Percentiles rank a stretch among this genome's conserved stretches.
Evolutionary conservation across 2,797 vertebrate species (phyloP).

Genomic region (Nyctalus aviator): DNA sequence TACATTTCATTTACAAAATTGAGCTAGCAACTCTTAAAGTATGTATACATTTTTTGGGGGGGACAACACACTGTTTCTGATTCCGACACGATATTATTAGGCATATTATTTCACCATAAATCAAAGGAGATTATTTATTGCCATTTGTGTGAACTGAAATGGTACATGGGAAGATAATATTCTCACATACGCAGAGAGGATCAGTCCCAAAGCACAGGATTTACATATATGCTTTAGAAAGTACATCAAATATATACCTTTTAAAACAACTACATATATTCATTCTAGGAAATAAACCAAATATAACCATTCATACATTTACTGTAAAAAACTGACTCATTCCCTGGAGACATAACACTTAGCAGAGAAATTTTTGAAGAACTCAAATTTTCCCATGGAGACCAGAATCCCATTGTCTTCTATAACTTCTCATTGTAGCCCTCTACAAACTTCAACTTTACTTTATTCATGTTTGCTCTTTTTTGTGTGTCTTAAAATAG

Average conservation of each 20-base stretch:
- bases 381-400: neutral
- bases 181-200: neutral
- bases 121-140: neutral
- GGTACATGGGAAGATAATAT: neutral
- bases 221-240: neutral
- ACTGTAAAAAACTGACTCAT: neutral
- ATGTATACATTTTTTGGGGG: too few relatives aligned
- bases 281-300: constrained; percentile 26
- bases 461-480: constrained; percentile 74
- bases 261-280: constrained; percentile 35
- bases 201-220: neutral
- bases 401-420: constrained; percentile 28
- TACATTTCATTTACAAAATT: too few relatives aligned
- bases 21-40: too few relatives aligned
- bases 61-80: neutral
- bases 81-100: neutral
- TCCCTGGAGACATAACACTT: neutral
- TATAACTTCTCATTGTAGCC: constrained; percentile 13
- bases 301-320: constrained; percentile 2
- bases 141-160: neutral
- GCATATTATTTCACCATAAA: neutral
- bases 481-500: constrained; percentile 79
- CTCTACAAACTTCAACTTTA: constrained; percentile 66
- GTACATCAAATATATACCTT: neutral
- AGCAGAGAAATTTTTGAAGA: constrained; percentile 3